Evolutionary conservation across 2,888 invertebrate species (phyloP), one percentile per base, ranked within the genome.

Genomic region (Sphaerophoria rueppellii): DNA sequence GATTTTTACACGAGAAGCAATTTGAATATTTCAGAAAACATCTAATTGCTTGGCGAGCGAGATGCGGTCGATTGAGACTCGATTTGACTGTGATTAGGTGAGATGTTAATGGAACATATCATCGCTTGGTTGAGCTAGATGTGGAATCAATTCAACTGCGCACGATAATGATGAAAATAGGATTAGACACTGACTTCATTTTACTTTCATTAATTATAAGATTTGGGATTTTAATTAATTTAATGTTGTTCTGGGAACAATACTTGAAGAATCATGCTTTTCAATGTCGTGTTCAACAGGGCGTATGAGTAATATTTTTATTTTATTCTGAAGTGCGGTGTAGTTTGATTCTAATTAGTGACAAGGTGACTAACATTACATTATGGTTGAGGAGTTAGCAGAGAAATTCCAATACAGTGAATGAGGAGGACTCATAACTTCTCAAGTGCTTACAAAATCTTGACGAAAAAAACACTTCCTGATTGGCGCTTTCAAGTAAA

Each of bases 261-360:
- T 61, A 57, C 50, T 14, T 35, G 1, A 24, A 24, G 24, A 35
- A 14, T 57, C 50, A 65, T 55, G 37, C 16, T 58, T 35, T 81
- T 71, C 24, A 24, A 24, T 24, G 24, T 24, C 9, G 46, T 75
- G 80, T 34, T 65, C 65, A 71, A 14, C 76, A 70, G 70, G 75
- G 72, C 72, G 72, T 77, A 73, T 77, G 82, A 77, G 72, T 69
- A 70, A 67, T 48, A 12, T 69, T 57, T 57, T 16, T 46, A 69
- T 37, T 14, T 69, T 50, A 43, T 34, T 46, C 69, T 37, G 35
- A 3, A 9, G 11, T 4, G 14, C 14, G 12, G 35, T 16, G 16
- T 54, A 52, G 37, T 52, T 52, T 24, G 5, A 40, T 50, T 50
- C 61, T 40, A 40, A 52, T 72, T 52, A 32, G 24, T 54, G 32